Conservation (phyloP, 2,888 invertebrate species). For the Cheilosia vulpina region DNA sequence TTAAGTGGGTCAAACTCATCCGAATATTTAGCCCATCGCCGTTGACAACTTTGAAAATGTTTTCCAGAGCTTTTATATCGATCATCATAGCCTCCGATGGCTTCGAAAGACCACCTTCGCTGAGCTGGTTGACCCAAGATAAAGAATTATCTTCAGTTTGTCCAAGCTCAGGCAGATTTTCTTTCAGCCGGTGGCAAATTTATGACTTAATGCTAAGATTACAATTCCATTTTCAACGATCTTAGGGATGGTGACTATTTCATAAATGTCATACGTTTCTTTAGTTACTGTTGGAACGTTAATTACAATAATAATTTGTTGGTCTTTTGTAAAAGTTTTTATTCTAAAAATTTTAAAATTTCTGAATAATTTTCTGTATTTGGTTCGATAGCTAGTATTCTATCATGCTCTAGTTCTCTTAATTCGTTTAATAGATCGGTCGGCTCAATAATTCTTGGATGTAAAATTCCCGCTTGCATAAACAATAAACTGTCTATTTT, state of each 20-base stretch:
- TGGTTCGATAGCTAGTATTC: too few relatives aligned
- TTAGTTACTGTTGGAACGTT: slow-evolving; percentile 5
- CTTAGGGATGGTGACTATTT: slow-evolving; percentile 27
- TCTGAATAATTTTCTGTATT: slow-evolving; percentile 19
- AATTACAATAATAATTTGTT: slow-evolving; percentile 15
- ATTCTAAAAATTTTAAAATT: slow-evolving; percentile 12
- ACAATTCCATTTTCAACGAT: slow-evolving; percentile 16
- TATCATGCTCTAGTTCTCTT: too few relatives aligned
- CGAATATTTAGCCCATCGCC: too few relatives aligned
- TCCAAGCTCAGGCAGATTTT: too few relatives aligned
- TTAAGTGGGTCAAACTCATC: too few relatives aligned
- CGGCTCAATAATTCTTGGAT: background rate
- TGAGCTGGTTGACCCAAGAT: too few relatives aligned
- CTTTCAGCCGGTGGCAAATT: too few relatives aligned
- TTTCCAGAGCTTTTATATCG: too few relatives aligned
- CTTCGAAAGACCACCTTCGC: too few relatives aligned
- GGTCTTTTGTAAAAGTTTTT: slow-evolving; percentile 16
- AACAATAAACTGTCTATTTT: slow-evolving; percentile 8
- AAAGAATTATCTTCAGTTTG: too few relatives aligned
- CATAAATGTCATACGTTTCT: slow-evolving; percentile 18
- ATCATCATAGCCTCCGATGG: too few relatives aligned
- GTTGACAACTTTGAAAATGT: too few relatives aligned
- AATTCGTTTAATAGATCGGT: slow-evolving; percentile 13
- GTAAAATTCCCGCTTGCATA: slow-evolving; percentile 24
- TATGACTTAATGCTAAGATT: slow-evolving; percentile 6